Base-by-base conservation (phyloP, 2,888 invertebrate genomes). In the Ophonus ardosiacus region DNA sequence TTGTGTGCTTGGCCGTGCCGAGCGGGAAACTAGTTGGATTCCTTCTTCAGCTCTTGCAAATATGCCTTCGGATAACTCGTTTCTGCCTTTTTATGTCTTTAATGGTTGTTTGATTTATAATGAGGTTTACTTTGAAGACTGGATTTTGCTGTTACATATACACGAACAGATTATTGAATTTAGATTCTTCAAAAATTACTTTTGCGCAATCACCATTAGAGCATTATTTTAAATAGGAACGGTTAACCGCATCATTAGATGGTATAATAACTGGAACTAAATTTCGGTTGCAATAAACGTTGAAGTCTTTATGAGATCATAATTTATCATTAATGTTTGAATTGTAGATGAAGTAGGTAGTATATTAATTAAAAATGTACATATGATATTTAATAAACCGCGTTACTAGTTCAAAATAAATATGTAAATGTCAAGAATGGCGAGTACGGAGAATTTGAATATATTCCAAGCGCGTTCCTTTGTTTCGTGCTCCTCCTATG, bases 101-200 rank as follows among this genome's bases (percentile, higher is more conserved):
- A 82, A 82, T 68, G 82, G 40, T 71, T 71, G 56, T 83, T 83
- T 83, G 76, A 74, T 83, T 82, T 82, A 82, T 71, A 82, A 71
- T 71, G 82, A 71, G 71, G 82, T 82, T 82, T 71, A 65, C 74
- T 82, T 57, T 71, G 71, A 21, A 56, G 74, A 76, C 83, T 76
- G 76, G 83, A 76, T 83, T 83, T 83, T 71, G 57, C 57, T 74
- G 71, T 24, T 74, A 74, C 68, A 68, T 68, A 68, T 68, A 38
- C 15, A 15, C 38, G 15, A 31, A 65, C 31, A 40, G 8, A 65
- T 40, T 38, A 7, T 68, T 13, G 10, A 71, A 76, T 76, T 76
- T 24, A 24, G 56, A n/a, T 78, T 15, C 18, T 24, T 57, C 1
- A 31, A 40, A 56, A 24, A 78, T 6, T 15, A 24, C 31, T n/a